A percentile compares a stretch with the other conserved stretches of the same genome.
phyloP scores from a whole-genome alignment of 2,113 vertebrate species.

The Jaculus jaculus region DNA sequence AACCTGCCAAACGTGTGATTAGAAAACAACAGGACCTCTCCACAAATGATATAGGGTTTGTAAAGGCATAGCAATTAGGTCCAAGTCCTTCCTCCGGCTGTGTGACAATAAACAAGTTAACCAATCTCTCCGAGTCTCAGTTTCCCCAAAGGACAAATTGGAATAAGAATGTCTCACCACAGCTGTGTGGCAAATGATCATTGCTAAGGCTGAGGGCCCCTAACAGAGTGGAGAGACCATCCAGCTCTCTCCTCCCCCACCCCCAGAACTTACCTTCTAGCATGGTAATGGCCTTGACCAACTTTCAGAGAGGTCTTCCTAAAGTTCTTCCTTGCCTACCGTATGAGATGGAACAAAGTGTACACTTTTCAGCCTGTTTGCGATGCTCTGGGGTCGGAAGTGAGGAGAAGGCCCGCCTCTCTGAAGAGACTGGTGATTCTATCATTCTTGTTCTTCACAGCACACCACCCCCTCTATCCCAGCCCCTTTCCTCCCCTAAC shows the following conservation, averaged over 20 bases:
- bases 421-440: background rate
- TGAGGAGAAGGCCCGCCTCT: background rate
- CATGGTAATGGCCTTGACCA: background rate
- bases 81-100: background rate
- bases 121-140: background rate
- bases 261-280: background rate
- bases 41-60: background rate
- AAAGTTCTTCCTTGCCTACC: background rate
- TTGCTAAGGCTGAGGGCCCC: background rate
- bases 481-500: background rate
- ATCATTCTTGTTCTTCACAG: background rate
- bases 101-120: background rate
- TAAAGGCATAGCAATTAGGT: background rate
- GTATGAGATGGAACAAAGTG: background rate
- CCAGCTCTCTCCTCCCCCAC: accelerated
- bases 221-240: background rate
- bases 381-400: background rate
- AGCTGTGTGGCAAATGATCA: background rate
- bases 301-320: background rate
- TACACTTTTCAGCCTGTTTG: background rate
- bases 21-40: background rate
- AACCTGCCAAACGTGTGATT: background rate
- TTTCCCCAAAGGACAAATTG: background rate
- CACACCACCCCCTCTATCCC: background rate
- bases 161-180: background rate